Conservation (phyloP, 2,797 vertebrate genomes). For the Streptopelia turtur region DNA sequence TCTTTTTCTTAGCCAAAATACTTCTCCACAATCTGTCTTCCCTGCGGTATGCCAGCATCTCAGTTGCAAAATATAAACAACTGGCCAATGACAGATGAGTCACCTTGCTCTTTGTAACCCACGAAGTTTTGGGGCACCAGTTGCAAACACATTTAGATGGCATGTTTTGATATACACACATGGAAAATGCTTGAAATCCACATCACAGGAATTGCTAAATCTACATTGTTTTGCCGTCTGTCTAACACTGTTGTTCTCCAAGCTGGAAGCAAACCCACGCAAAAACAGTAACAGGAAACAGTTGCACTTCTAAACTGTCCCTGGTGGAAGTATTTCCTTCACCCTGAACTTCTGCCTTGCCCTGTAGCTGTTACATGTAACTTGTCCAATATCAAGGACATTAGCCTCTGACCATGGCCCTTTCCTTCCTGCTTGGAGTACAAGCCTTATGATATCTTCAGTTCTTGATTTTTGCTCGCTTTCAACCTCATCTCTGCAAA, state of each 20-base stretch:
- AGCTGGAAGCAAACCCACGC: neutral
- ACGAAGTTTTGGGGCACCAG: neutral
- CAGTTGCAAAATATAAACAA: neutral
- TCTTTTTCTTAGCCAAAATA: neutral
- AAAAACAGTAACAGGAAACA: neutral
- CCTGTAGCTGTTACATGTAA: neutral
- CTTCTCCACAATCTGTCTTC: neutral
- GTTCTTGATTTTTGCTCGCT: neutral
- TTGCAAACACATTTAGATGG: neutral
- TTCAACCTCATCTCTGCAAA: neutral
- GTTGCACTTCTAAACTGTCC: neutral
- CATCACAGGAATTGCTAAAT: neutral
- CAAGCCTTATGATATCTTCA: neutral
- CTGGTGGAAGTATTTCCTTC: neutral
- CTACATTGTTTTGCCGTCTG: neutral
- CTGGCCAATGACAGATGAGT: neutral
- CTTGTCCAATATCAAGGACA: neutral
- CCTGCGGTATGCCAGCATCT: neutral
- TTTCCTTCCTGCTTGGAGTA: neutral
- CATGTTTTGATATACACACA: neutral
- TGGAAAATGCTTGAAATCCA: neutral
- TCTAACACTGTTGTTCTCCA: neutral
- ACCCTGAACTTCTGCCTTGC: neutral
- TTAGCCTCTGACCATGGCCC: neutral
- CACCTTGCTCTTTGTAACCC: neutral